Base-by-base conservation (phyloP, 2,113 vertebrate species). In the Rhineura floridana region DNA sequence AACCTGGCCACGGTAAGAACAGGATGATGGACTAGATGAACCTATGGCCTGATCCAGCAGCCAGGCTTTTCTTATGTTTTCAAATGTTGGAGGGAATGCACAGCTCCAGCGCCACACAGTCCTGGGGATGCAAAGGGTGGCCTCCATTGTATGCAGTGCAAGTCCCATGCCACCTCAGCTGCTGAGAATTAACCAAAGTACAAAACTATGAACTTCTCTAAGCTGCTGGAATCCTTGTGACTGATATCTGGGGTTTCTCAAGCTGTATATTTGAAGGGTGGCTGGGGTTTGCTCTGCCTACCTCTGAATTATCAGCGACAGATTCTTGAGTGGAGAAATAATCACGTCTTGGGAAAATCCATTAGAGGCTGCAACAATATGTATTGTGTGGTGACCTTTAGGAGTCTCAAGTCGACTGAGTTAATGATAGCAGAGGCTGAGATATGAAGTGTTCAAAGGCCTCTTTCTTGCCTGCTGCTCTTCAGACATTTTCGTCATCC, bases 301-400 rank as follows among this genome's bases (percentile, higher is more conserved):
- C 87, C 88, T 88, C 72, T 15, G 63, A 80, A 33, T 63, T 65
- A 46, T 42, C 70, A 67, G 86, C 76, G 3, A 36, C 83, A 48
- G 52, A n/a, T 44, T 67, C 82, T 67, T 70, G 25, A 50, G 59
- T 91, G 87, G 92, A 92, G 91, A 92, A 85, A 92, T 85, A 86
- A 81, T 73, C 1, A 0, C 3, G 30, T 84, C 88, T 92, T 72
- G 21, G 87, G 70, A 90, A 93, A 93, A 92, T 91, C 92, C 93
- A 92, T 93, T 93, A 94, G 92, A 92, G 91, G 90, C 88, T 87
- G 91, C 87, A 91, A 92, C 92, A 91, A 91, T 93, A 90, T 93
- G 91, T 87, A 91, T 90, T 93, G 94, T 93, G 91, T 59, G 52
- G 73, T 92, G 92, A 94, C 94, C 91, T 91, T 63, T 65, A 79